Evolutionary conservation across 2,797 vertebrate genomes (phyloP).

Genomic region (Lepilemur ruficaudatus): DNA sequence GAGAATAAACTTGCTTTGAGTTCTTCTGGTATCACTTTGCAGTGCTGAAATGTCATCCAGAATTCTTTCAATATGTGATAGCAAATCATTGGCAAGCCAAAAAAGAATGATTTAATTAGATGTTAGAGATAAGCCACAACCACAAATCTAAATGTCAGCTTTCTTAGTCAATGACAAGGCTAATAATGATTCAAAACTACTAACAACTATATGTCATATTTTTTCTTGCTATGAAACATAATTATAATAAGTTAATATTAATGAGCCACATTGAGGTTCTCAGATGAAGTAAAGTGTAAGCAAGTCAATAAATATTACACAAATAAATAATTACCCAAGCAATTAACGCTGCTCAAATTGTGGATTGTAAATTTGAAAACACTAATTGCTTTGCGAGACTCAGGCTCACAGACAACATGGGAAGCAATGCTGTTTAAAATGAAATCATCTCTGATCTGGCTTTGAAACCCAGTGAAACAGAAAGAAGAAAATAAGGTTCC

Average conservation of each 20-base stretch:
- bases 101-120: background rate
- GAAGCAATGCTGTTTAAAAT: background rate
- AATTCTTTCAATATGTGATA: background rate
- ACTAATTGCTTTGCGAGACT: background rate
- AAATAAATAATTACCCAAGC: constrained; percentile 52
- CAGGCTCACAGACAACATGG: background rate
- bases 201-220: background rate
- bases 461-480: background rate
- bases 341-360: constrained; percentile 29
- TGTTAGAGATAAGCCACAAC: background rate
- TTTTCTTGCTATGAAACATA: constrained; percentile 34
- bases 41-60: background rate
- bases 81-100: background rate
- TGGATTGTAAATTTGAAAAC: constrained; percentile 45
- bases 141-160: constrained; percentile 3
- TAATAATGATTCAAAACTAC: constrained; percentile 8
- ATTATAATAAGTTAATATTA: constrained; percentile 52
- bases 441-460: constrained; percentile 6
- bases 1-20: background rate
- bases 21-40: background rate
- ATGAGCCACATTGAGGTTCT: constrained; percentile 37
- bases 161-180: background rate
- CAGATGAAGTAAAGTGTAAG: constrained; percentile 46
- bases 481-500: constrained; percentile 26
- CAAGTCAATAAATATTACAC: constrained; percentile 47